Evolutionary conservation across 2,888 invertebrate genomes (phyloP).

Genomic region (Drosophila cognata): DNA sequence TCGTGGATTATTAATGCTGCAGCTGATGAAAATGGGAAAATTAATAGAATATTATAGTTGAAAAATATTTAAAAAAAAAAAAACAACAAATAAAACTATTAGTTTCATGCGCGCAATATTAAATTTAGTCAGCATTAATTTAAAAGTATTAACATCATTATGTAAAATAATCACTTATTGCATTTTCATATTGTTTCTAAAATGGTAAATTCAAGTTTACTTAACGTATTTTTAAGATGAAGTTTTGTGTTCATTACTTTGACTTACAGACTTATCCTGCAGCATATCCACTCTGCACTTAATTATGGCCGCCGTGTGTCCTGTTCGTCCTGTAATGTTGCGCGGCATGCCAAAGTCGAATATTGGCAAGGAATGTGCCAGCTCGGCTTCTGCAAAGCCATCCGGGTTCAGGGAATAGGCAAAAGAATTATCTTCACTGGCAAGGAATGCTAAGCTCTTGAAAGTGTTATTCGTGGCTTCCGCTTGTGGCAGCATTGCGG

Average conservation of each 20-base stretch:
- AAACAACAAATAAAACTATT: neutral
- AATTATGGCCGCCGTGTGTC: constrained; percentile 92
- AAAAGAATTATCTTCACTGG: constrained; percentile 45
- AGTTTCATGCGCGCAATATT: too few species aligned
- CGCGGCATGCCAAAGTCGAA: constrained; percentile 94
- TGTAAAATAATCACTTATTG: neutral
- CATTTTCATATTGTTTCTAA: neutral
- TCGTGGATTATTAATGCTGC: constrained; percentile 16
- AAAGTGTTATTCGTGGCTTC: constrained; percentile 78
- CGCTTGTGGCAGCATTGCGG: constrained; percentile 54
- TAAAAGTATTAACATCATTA: neutral
- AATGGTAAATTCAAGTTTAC: neutral
- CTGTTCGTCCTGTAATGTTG: constrained; percentile 94
- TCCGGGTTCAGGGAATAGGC: constrained; percentile 26
- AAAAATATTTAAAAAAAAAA: neutral
- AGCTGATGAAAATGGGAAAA: neutral
- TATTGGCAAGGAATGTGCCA: constrained; percentile 85
- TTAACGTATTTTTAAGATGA: neutral
- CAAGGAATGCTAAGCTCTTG: constrained; percentile 79
- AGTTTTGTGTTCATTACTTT: neutral
- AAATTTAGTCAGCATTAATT: too few species aligned
- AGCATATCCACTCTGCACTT: constrained; percentile 95
- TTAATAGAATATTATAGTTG: neutral
- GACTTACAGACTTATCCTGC: constrained; percentile 92
- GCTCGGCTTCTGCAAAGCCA: constrained; percentile 53